Evolutionary conservation across 2,888 invertebrate species (phyloP), one percentile per base, ranked within the genome.

Genomic region (Trachelus tabidus): DNA sequence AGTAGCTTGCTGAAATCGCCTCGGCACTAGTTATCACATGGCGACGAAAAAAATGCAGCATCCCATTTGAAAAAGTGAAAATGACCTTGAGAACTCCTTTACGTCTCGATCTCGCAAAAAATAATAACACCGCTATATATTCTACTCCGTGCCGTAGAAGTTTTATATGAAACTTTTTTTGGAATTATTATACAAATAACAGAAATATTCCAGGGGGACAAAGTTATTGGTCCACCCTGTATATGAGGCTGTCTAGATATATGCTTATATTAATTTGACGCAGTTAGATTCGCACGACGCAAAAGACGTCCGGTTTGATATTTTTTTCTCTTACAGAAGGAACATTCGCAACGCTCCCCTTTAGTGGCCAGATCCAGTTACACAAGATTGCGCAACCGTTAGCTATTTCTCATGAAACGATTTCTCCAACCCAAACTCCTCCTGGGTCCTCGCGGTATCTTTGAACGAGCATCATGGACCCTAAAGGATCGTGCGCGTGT

Each of bases 301-400:
- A 34, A 37, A 23, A 71, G 15, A 74, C 34, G 35, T 30, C 74
- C 34, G 74, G 74, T 74, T 34, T 34, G 2, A 15, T 31, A 12
- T 12, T 71, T 71, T 71, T 71, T 71, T 71, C 71, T 31, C 4
- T 9, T 1, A 15, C 3, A 23, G n/a, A 31, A 33, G 34, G 33
- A 71, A 31, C 71, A 23, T 31, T 71, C 71, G 12, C 31, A 34
- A 23, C 11, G 56, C 56, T 71, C 15, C 37, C 74, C 35, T 74
- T 74, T 34, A 34, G 35, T 74, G 74, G 74, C n/a, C 35, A 37
- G 74, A 74, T 74, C 74, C 74, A 74, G 74, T 74, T 74, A 74
- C 74, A 74, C 35, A n/a, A 34, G 74, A 30, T 15, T 34, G 34
- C 6, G 74, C 23, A 74, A 34, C 74, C 74, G 74, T 74, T 74